Percentiles rank a stretch among this genome's conserved stretches.
phyloP scores from a whole-genome alignment of 1,140 invertebrate species.

The Macrotrachela quadricornifera region DNA sequence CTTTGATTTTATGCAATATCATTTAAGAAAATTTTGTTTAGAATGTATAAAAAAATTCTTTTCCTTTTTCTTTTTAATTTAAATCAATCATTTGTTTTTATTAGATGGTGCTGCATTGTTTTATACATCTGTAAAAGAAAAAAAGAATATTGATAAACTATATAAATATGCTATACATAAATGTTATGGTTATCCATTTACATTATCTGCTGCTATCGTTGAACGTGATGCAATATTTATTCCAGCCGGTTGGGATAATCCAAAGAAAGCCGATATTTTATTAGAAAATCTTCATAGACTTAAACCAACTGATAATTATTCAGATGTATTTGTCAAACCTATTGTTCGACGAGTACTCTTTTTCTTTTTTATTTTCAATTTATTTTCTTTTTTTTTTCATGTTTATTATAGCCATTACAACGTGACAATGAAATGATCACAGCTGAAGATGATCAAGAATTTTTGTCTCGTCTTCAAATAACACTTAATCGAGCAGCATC shows the following conservation, averaged over 20 bases:
- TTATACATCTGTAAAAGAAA: slow-evolving; percentile 94
- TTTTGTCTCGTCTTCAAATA: no score
- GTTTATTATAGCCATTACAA: no score
- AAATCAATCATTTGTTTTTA: slow-evolving; percentile 6
- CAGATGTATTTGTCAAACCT: no score
- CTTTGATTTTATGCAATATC: slow-evolving; percentile 97
- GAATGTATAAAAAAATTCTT: slow-evolving; percentile 37
- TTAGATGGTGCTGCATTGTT: slow-evolving; percentile 71
- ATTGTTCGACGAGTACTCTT: no score
- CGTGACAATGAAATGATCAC: no score
- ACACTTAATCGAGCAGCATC: no score
- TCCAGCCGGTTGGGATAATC: slow-evolving; percentile 93
- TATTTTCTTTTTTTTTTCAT: no score
- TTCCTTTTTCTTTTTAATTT: background rate
- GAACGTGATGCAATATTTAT: slow-evolving; percentile 97
- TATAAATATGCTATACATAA: slow-evolving; percentile 95
- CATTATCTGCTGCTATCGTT: slow-evolving; percentile 76
- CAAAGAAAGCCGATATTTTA: slow-evolving; percentile 93
- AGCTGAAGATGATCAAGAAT: no score
- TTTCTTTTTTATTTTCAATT: no score
- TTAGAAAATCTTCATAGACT: slow-evolving; percentile 48
- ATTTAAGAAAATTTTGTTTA: slow-evolving; percentile 83
- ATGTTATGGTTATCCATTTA: slow-evolving; percentile 83
- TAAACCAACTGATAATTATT: no score
- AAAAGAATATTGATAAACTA: slow-evolving; percentile 93